Base-by-base conservation (phyloP, 2,797 vertebrate genomes). In the Ptychadena robeensis region DNA sequence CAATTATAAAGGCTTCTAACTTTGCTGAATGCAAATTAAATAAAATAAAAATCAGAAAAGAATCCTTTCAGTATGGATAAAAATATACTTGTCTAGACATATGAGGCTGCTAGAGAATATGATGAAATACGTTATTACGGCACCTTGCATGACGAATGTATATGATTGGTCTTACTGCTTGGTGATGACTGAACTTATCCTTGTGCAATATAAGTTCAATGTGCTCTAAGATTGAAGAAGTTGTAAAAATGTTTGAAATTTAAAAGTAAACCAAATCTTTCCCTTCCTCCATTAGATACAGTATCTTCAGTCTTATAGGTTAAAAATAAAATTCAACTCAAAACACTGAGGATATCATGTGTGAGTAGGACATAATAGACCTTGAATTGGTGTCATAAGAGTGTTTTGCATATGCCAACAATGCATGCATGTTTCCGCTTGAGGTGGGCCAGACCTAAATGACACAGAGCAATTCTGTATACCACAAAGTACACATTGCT, bases 111-210 rank as follows among this genome's bases (percentile, higher is more conserved):
- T 92, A 93, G 92, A 94, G 92, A 92, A 89, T 90, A 86, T 94
- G 95, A 95, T 94, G 91, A 94, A 95, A 94, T 93, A 92, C 91
- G 91, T 94, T 93, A 92, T 94, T 93, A 92, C 87, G 81, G 82
- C 90, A 88, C 87, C 88, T 92, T 86, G 31, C 88, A 91, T 94
- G 93, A 94, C 92, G 92, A 93, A 94, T 93, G 88, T 88, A 91
- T 90, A 92, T 92, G 90, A 93, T 93, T 90, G 90, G 88, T 90
- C 86, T 89, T 94, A 92, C 90, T 94, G 92, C 87, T 90, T 88
- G 90, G 90, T 91, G 93, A 91, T 91, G 91, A 87, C 76, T 93
- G 89, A 93, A 91, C 89, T 93, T 93, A 89, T 92, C 90, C 89
- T n/a, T 90, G 88, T 91, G 88, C 91, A 91, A 91, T 90, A 91